A percentile compares a stretch with the other conserved stretches of the same genome.
Conservation (phyloP, 2,888 invertebrate genomes). For the Eupithecia subfuscata region DNA sequence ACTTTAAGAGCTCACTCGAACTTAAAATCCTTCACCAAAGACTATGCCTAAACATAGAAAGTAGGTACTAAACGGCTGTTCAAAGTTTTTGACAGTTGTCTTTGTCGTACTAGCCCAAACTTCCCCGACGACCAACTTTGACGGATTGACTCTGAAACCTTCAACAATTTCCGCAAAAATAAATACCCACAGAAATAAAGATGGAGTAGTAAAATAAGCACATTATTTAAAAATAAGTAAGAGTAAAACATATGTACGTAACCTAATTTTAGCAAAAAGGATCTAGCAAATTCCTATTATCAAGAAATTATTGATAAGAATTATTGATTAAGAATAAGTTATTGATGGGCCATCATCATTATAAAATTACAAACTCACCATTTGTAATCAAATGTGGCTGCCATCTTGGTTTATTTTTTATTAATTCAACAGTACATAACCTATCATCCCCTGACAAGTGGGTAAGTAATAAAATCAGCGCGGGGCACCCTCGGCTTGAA, state of each 20-base stretch:
- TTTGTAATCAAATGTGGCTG: background rate
- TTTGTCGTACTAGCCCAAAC: conserved; percentile 27
- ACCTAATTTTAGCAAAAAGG: background rate
- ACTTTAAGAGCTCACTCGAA: background rate
- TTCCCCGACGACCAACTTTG: conserved; percentile 24
- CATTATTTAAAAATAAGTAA: background rate
- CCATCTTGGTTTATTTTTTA: conserved; percentile 12
- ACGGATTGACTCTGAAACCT: conserved; percentile 30
- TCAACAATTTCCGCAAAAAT: conserved; percentile 1
- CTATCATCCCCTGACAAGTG: conserved; percentile 28
- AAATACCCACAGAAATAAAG: background rate
- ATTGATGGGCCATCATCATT: background rate
- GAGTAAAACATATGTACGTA: background rate
- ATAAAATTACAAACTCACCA: background rate
- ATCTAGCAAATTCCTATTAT: background rate
- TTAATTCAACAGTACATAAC: conserved; percentile 2
- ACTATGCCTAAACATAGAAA: background rate
- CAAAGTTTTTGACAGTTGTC: conserved; percentile 20
- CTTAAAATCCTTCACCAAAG: no score
- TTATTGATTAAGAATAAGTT: no score
- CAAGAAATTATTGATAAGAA: no score
- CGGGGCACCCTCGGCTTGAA: conserved; percentile 49
- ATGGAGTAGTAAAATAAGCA: background rate
- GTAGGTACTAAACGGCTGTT: conserved; percentile 19
- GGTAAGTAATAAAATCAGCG: conserved; percentile 34